A percentile compares a stretch with the other conserved stretches of the same genome.
Conservation (phyloP, 2,113 vertebrate species). For the Mus pahari region DNA sequence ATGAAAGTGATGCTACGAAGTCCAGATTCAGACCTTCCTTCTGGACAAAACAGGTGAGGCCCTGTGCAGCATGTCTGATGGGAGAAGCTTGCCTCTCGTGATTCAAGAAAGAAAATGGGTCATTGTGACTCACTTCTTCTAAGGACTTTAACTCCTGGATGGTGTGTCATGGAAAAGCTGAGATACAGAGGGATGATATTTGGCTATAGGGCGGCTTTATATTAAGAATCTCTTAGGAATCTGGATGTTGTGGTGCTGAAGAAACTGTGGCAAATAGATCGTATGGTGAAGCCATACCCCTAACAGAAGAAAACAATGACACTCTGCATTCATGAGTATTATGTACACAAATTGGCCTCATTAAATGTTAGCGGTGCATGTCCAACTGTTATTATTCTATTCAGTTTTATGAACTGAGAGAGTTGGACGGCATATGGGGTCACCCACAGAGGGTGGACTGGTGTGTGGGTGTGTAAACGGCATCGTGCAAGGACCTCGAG, state of each 20-base stretch:
- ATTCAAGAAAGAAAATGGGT: neutral
- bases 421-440: slow-evolving; percentile 63
- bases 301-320: neutral
- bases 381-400: slow-evolving; percentile 72
- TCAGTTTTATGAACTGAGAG: slow-evolving; percentile 74
- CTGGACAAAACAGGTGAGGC: neutral
- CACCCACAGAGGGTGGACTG: slow-evolving; percentile 65
- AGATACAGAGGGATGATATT: neutral
- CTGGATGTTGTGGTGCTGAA: neutral
- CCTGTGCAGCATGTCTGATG: neutral
- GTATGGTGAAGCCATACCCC: neutral
- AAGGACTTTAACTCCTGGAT: neutral
- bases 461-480: slow-evolving; percentile 76
- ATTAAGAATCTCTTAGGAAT: neutral
- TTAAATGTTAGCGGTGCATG: slow-evolving; percentile 76
- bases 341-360: slow-evolving; percentile 13
- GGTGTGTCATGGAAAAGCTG: neutral
- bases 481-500: slow-evolving; percentile 71
- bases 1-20: neutral
- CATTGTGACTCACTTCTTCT: neutral
- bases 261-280: no score
- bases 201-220: neutral
- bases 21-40: neutral
- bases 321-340: neutral
- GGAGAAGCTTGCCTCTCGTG: neutral